These are phyloP conservation scores for Omphaloscelis lunosa DNA, from an alignment of 2,888 invertebrate species.

Conservation along the genomic window DNA sequence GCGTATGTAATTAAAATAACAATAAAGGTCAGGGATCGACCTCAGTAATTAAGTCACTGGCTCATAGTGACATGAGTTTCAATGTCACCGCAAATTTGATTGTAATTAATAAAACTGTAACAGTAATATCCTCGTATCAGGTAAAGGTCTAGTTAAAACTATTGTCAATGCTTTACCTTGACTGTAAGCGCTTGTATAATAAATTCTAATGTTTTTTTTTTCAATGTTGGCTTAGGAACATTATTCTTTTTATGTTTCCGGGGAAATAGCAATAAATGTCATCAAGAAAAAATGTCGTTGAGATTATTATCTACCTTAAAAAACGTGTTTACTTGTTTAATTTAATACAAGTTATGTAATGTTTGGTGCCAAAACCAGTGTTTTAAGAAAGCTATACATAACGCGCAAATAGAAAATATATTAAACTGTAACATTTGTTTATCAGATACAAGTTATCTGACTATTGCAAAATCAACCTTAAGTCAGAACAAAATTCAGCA, in stretches of 20 bases:
- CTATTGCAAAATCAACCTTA: neutral
- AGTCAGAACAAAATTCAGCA: neutral
- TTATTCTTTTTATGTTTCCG: conserved; percentile 24
- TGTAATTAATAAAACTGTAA: conserved; percentile 60
- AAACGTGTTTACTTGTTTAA: conserved; percentile 2
- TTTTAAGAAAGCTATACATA: neutral
- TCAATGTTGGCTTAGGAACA: too few relatives aligned
- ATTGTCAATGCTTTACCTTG: conserved; percentile 56
- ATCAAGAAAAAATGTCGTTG: conserved; percentile 26
- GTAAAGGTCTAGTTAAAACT: conserved; percentile 53
- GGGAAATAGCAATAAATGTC: conserved; percentile 37
- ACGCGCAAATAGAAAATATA: neutral
- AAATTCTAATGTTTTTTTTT: conserved; percentile 13
- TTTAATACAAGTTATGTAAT: neutral
- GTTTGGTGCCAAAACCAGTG: neutral
- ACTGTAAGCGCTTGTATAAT: neutral
- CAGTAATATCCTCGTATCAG: conserved; percentile 51
- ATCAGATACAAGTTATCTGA: too few relatives aligned
- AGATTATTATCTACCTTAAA: neutral
- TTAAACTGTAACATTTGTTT: neutral
- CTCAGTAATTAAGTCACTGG: conserved; percentile 55
- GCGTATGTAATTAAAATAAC: conserved; percentile 58
- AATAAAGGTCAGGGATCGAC: conserved; percentile 59
- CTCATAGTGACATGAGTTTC: conserved; percentile 51
- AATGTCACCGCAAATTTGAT: conserved; percentile 52